A percentile compares a stretch with the other conserved stretches of the same genome.
phyloP scores from a whole-genome alignment of 2,888 invertebrate species.

The Apamea epomidion region DNA sequence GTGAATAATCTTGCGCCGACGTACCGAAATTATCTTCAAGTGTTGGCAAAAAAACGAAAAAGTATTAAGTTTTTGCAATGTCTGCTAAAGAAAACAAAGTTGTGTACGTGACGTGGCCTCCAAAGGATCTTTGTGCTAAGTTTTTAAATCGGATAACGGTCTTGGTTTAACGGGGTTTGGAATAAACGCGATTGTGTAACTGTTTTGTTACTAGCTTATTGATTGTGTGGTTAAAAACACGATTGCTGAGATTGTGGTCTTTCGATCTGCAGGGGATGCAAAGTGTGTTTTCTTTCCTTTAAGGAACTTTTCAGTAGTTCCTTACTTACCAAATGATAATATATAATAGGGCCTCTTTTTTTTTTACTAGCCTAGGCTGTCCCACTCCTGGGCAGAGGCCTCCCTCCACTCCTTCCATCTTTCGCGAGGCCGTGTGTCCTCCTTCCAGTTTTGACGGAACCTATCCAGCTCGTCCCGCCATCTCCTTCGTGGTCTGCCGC shows the following conservation, averaged over 20 bases:
- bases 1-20: constrained; percentile 20
- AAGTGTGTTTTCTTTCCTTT: background rate
- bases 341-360: too few relatives aligned
- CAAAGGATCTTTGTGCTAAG: constrained; percentile 27
- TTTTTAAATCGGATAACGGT: constrained; percentile 44
- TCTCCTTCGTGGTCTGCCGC: too few relatives aligned
- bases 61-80: constrained; percentile 42
- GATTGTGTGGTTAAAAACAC: background rate
- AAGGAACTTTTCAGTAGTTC: background rate
- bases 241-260: background rate
- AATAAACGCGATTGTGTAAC: constrained; percentile 35
- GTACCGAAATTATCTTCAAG: constrained; percentile 47
- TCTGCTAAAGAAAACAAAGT: constrained; percentile 47
- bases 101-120: constrained; percentile 50
- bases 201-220: constrained; percentile 20
- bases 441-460: too few relatives aligned
- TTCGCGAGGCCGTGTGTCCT: too few relatives aligned
- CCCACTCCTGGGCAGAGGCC: too few relatives aligned
- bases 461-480: too few relatives aligned
- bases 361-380: too few relatives aligned
- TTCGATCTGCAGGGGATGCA: background rate
- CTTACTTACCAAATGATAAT: background rate
- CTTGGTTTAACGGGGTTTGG: constrained; percentile 24
- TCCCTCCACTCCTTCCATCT: too few relatives aligned
- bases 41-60: constrained; percentile 38